Percentiles rank a stretch among this genome's conserved stretches.
Evolutionary conservation across 2,888 invertebrate species (phyloP).

Genomic region (Bombylius discolor): DNA sequence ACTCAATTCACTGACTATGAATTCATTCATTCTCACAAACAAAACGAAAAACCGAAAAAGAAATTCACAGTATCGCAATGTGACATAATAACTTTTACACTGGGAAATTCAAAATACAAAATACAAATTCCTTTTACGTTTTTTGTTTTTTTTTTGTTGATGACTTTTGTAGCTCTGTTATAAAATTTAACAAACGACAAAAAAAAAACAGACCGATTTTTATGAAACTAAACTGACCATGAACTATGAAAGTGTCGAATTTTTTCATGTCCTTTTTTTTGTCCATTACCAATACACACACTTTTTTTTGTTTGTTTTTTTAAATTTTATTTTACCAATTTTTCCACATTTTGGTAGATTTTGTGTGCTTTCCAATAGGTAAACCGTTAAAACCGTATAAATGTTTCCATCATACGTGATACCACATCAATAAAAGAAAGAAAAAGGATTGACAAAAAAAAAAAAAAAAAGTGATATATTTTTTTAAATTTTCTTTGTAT

Average conservation of each 20-base stretch:
- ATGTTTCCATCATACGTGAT: not conserved
- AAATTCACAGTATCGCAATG: no score
- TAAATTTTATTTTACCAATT: not conserved
- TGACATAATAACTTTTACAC: no score
- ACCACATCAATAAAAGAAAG: not conserved
- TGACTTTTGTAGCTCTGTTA: no score
- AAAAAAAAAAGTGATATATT: not conserved
- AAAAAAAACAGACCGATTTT: constrained; percentile 5
- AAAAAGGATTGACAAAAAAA: no score
- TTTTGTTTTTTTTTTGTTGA: no score
- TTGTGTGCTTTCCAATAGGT: constrained; percentile 1
- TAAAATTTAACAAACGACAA: not conserved
- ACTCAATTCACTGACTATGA: no score
- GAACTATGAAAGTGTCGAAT: constrained; percentile 11
- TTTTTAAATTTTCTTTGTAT: no score
- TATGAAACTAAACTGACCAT: constrained; percentile 14
- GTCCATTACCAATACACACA: no score
- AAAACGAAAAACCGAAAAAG: no score
- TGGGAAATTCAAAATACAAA: no score
- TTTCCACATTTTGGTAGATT: constrained; percentile 5
- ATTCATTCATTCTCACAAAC: no score
- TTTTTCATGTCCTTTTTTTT: not conserved
- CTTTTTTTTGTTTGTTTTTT: not conserved
- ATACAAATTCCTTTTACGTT: no score
- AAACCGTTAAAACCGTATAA: not conserved